phyloP scores from a whole-genome alignment of 2,797 vertebrate genomes.

The Anabacerthia variegaticeps region DNA sequence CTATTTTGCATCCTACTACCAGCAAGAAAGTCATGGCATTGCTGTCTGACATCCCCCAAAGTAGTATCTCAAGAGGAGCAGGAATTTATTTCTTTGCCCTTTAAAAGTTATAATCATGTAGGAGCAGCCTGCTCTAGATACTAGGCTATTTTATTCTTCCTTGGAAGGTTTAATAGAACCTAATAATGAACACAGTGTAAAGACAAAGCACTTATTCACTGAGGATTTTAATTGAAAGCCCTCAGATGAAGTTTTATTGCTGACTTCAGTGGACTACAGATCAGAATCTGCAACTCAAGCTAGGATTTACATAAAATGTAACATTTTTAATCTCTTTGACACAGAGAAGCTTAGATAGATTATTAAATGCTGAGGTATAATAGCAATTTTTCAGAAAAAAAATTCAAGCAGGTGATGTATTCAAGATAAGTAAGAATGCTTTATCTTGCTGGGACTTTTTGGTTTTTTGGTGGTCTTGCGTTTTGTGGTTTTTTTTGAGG shows the following conservation, averaged over 20 bases:
- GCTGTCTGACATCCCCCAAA: not conserved
- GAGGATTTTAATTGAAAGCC: not conserved
- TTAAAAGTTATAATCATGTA: not conserved
- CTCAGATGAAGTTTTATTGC: not conserved
- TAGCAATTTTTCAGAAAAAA: not conserved
- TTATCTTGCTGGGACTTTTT: not conserved
- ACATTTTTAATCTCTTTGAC: not conserved
- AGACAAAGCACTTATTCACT: not conserved
- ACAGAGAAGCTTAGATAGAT: not conserved
- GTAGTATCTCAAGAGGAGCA: not conserved
- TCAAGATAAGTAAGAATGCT: not conserved
- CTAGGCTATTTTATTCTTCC: not conserved
- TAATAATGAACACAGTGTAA: not conserved
- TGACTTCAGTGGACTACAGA: not conserved
- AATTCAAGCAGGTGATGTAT: not conserved
- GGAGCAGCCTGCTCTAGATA: not conserved
- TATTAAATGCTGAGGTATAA: not conserved
- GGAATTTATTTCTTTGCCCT: not conserved
- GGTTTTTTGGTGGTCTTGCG: not conserved
- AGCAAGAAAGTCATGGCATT: not conserved
- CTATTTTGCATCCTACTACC: not conserved
- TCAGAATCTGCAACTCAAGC: not conserved
- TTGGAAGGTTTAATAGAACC: not conserved
- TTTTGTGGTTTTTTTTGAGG: accelerated
- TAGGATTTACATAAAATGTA: not conserved